Evolutionary conservation across 1,140 invertebrate species (phyloP).

Genomic region (Lepidurus couesii): DNA sequence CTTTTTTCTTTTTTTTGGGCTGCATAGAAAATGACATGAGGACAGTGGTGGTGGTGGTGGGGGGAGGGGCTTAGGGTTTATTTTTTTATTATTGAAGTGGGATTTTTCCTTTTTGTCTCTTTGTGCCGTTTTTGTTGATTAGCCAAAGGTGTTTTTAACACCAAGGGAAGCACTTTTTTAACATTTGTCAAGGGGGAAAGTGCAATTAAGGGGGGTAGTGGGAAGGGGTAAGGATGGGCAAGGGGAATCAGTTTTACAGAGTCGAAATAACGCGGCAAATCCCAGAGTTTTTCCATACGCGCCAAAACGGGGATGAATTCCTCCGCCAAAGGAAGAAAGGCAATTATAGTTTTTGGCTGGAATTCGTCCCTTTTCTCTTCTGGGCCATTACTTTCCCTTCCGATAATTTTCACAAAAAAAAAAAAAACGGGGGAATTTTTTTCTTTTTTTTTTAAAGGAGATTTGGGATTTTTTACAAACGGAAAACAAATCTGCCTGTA

Average conservation of each 20-base stretch:
- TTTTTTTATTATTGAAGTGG: not conserved
- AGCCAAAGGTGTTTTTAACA: not conserved
- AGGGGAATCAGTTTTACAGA: not conserved
- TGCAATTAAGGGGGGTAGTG: too few relatives aligned
- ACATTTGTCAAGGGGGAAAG: not conserved
- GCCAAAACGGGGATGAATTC: not conserved
- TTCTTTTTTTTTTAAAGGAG: not conserved
- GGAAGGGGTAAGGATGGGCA: not conserved
- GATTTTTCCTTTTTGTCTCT: not conserved
- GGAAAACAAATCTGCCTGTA: too few relatives aligned
- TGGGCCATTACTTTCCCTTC: not conserved
- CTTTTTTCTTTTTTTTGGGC: not conserved
- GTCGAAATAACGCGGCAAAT: constrained; percentile 8
- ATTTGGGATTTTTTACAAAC: too few relatives aligned
- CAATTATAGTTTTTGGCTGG: constrained; percentile 13
- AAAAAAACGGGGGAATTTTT: not conserved
- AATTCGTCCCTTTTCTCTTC: not conserved
- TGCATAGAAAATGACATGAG: constrained; percentile 22
- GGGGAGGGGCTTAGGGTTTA: not conserved
- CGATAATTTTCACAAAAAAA: not conserved
- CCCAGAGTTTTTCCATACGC: not conserved
- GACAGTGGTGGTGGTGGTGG: not conserved
- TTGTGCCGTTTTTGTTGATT: not conserved
- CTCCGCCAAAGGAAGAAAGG: constrained; percentile 9
- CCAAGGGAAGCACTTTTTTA: not conserved